Percentiles rank a stretch among this genome's conserved stretches.
Conservation (phyloP, 2,113 vertebrate genomes). For the Bos taurus region ARS-UCD2.0 NC_037330.1:19264501-19265000, state of each 20-base stretch:
- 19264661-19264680: rapidly evolving
- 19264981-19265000: not conserved
- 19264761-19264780: slow-evolving; percentile 90
- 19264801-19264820: slow-evolving; percentile 95
- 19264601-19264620: not conserved
- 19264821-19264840: slow-evolving; percentile 89
- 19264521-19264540: slow-evolving; percentile 86
- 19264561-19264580: not conserved
- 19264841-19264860: slow-evolving; percentile 92
- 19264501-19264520: slow-evolving; percentile 94
- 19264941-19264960: not conserved
- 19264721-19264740: not conserved
- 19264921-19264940: not conserved
- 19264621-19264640: not conserved
- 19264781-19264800: slow-evolving; percentile 89
- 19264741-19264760: not conserved
- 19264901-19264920: slow-evolving; percentile 88
- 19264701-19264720: not conserved
- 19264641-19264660: not conserved
- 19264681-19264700: not conserved
- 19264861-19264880: slow-evolving; percentile 85
- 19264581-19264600: not conserved
- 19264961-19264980: not conserved
- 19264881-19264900: slow-evolving; percentile 89
- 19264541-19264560: not conserved